Evolutionary conservation across 2,113 vertebrate genomes (phyloP), one percentile per base, ranked within the genome.

Genomic region (Tauraco erythrolophus): DNA sequence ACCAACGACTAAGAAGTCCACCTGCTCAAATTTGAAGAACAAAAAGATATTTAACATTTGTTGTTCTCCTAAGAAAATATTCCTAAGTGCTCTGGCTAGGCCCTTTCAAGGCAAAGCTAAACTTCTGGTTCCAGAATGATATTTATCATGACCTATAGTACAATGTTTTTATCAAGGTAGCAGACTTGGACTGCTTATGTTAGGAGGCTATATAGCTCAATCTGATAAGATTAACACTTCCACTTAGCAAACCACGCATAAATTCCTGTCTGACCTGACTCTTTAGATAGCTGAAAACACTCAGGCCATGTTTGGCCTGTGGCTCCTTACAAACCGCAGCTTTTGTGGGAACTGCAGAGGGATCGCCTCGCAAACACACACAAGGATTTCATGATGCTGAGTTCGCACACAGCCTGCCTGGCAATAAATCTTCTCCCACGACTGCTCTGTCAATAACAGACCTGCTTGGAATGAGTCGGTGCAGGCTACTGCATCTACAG

Each of bases 221-320:
- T 89, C 54, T 93, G 81, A 78, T 88, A 93, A 84, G 33, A 5
- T 78, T 84, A 95, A 92, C n/a, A 18, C 54, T 66, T 89, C 56
- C 50, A 74, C 54, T 91, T 65, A 89, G 64, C 50, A 91, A 94
- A 70, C 60, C 39, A 41, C 64, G 33, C 58, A 78, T 74, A 62
- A 84, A 91, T 89, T 95, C 80, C 46, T 77, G 33, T 62, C 46
- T 86, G 46, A 90, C 56, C 37, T 37, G 46, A 46, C 18, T 81
- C 46, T 78, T 78, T 23, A 62, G 69, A 81, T 88, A 56, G 46
- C 51, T 78, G 27, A 84, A 84, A 94, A 21, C 39, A 54, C 30
- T 30, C 15, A 11, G 51, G 50, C 50, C 19, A 1, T 79, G 50
- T 79, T 70, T 84, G 76, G n/a, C 58, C 45, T 2, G 1, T 62